phyloP scores from a whole-genome alignment of 2,113 vertebrate species.

The Serranochromis macrocephalus region DNA sequence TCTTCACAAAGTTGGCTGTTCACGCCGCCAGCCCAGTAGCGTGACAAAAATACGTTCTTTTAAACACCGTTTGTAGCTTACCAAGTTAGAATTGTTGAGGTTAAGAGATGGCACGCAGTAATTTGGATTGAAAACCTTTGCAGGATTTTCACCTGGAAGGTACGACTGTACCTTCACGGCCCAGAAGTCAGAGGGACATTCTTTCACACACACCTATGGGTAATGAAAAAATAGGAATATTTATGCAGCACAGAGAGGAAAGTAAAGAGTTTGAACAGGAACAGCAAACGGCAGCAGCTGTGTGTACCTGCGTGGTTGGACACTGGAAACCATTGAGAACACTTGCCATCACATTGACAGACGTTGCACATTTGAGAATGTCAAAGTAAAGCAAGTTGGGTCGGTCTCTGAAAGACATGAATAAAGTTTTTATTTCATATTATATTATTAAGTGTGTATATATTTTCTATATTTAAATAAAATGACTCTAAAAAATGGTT shows the following conservation, averaged over 20 bases:
- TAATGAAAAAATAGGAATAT: not conserved
- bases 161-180: accelerated
- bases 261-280: not conserved
- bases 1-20: not conserved
- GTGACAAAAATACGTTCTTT: not conserved
- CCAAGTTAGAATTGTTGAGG: conserved; percentile 3
- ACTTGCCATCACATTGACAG: conserved; percentile 60
- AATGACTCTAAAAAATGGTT: accelerated
- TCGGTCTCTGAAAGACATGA: conserved; percentile 58
- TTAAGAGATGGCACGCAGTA: conserved; percentile 71
- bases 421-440: not conserved
- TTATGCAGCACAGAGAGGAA: not conserved
- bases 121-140: conserved; percentile 3
- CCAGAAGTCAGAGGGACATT: conserved; percentile 58
- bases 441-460: not conserved
- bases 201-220: conserved; percentile 76
- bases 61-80: conserved; percentile 3
- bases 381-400: conserved; percentile 79
- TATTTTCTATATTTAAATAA: not conserved
- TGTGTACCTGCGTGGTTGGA: conserved; percentile 79
- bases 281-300: not conserved
- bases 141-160: accelerated
- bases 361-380: conserved; percentile 73
- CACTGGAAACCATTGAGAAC: conserved; percentile 76
- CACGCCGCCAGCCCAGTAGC: not conserved